phyloP scores from a whole-genome alignment of 2,797 vertebrate species.

The Salmo trutta region DNA sequence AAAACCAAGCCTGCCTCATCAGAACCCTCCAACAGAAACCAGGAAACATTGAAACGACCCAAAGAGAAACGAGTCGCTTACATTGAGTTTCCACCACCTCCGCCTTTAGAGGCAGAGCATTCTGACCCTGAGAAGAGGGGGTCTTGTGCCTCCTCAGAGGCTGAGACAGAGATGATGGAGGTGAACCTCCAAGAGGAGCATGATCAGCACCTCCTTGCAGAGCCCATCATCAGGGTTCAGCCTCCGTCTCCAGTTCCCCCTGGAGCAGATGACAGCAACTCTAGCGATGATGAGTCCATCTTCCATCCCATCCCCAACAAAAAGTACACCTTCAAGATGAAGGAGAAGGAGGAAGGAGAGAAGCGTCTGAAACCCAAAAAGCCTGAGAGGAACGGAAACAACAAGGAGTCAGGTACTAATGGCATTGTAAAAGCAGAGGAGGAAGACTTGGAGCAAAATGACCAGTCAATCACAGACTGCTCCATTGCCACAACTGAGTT shows the following conservation, averaged over 20 bases:
- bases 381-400: conserved; percentile 75
- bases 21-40: conserved; percentile 74
- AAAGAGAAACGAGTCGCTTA: conserved; percentile 92
- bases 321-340: conserved; percentile 95
- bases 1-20: conserved; percentile 62
- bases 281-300: conserved; percentile 94
- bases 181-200: conserved; percentile 95
- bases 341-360: conserved; percentile 86
- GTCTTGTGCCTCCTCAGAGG: conserved; percentile 81
- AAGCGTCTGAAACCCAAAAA: conserved; percentile 73
- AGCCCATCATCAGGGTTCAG: conserved; percentile 95
- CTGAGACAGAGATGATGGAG: conserved; percentile 93
- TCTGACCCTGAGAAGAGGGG: conserved; percentile 80
- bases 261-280: conserved; percentile 89
- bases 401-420: conserved; percentile 80
- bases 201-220: conserved; percentile 90
- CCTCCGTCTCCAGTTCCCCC: conserved; percentile 94
- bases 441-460: conserved; percentile 88
- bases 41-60: conserved; percentile 81
- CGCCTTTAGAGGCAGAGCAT: conserved; percentile 90
- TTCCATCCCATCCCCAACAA: conserved; percentile 91
- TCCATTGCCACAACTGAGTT: conserved; percentile 99
- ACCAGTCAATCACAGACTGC: conserved; percentile 97
- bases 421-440: conserved; percentile 81
- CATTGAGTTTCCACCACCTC: conserved; percentile 97